Evolutionary conservation across 2,888 invertebrate genomes (phyloP), one percentile per base, ranked within the genome.

Genomic region (Heteropelma amictum): DNA sequence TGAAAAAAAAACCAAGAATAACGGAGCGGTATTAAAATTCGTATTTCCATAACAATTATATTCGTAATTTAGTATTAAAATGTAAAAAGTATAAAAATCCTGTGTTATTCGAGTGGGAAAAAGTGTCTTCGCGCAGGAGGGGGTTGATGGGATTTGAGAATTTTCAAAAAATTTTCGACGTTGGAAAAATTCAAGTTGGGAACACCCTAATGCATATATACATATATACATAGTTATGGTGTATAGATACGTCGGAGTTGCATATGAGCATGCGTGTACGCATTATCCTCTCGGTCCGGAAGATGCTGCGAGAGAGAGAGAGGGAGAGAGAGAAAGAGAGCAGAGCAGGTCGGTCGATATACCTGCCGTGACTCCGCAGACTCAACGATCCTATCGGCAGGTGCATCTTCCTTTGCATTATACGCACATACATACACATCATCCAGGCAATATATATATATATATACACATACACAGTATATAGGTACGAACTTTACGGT

Each of bases 351-450:
- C 35, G 38, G 35, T 33, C 56, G 60, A 49, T 61, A n/a, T n/a
- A 61, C 60, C 65, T 71, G 75, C 65, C 67, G 56, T 67, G 67
- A 49, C 49, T 68, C 40, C 49, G 30, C 58, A 38, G 68, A 58
- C 68, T 58, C 58, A 68, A 56, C 54, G 72, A 74, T 74, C 74
- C 75, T 77, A 80, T 79, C 79, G 78, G 75, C 80, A 79, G 81
- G 78, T 80, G 81, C 78, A 81, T 79, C 77, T 76, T 58, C 58
- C 68, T 49, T 21, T 61, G 72, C 77, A 81, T 81, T 77, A 79
- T 76, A 69, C 51, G 47, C 53, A 38, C 42, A 51, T 58, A 68
- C 56, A 65, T 72, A 56, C 49, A 45, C 54, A 51, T 49, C 12
- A 19, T 45, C 17, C n/a, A 30, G 33, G 17, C 38, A 35, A 69